Evolutionary conservation across 2,888 invertebrate genomes (phyloP).

Genomic region (Morpho achilles): DNA sequence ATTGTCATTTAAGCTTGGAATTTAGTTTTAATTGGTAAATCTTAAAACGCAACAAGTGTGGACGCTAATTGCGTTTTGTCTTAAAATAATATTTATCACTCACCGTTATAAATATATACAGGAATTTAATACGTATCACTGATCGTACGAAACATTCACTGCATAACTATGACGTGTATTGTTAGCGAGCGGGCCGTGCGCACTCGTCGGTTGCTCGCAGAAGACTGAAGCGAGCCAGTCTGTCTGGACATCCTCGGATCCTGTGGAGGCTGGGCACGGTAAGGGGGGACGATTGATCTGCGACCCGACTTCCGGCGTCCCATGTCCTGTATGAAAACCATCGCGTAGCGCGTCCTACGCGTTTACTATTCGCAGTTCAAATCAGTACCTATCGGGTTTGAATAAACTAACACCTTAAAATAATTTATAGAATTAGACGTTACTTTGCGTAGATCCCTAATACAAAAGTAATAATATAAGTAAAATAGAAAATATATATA

Average conservation of each 20-base stretch:
- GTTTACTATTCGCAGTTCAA: conserved; percentile 13
- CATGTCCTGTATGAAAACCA: conserved; percentile 29
- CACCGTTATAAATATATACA: conserved; percentile 23
- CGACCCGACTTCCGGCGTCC: conserved; percentile 46
- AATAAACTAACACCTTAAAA: too few relatives aligned
- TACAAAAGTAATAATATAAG: too few relatives aligned
- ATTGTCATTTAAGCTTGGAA: neutral
- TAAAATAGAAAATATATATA: too few relatives aligned
- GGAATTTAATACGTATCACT: conserved; percentile 38
- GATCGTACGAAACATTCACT: conserved; percentile 41
- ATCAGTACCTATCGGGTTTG: too few relatives aligned
- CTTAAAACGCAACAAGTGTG: conserved; percentile 7
- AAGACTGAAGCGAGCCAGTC: conserved; percentile 50
- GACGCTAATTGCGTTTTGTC: neutral
- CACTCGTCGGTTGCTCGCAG: conserved; percentile 43
- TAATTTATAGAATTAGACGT: too few relatives aligned
- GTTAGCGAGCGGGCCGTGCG: conserved; percentile 35
- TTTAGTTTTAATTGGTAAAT: conserved; percentile 6
- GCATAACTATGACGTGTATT: conserved; percentile 54
- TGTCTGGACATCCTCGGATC: conserved; percentile 48
- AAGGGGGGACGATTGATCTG: conserved; percentile 68
- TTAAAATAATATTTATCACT: conserved; percentile 7
- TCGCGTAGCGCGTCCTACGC: conserved; percentile 20
- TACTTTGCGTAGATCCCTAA: too few relatives aligned
- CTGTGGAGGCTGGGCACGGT: conserved; percentile 33